Conservation (phyloP, 1,140 invertebrate species). For the Daktulosphaira vitifoliae region DNA sequence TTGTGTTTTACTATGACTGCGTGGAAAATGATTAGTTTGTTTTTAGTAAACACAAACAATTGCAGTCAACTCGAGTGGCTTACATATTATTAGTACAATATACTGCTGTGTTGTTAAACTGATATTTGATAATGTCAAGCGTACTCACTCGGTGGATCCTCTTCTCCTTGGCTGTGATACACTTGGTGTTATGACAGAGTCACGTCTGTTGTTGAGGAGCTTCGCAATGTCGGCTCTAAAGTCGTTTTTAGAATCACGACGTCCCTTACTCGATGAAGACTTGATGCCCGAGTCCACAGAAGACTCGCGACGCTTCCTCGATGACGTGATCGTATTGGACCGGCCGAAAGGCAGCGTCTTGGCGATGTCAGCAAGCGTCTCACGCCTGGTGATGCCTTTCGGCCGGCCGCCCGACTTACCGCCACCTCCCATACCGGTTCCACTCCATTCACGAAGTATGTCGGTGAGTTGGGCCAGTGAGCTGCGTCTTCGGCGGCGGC, state of each 20-base stretch:
- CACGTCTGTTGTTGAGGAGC: constrained; percentile 54
- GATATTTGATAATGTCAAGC: too few relatives aligned
- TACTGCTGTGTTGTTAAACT: too few relatives aligned
- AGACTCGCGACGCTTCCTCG: constrained; percentile 64
- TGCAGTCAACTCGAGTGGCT: too few relatives aligned
- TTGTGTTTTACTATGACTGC: too few relatives aligned
- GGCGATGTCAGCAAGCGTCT: constrained; percentile 74
- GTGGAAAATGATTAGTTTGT: too few relatives aligned
- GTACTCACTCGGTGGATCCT: constrained; percentile 23
- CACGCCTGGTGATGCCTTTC: constrained; percentile 63
- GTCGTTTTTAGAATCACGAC: constrained; percentile 60
- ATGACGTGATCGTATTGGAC: constrained; percentile 42
- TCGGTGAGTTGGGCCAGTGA: constrained; percentile 80
- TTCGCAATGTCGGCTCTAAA: constrained; percentile 61
- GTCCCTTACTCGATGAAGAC: constrained; percentile 46
- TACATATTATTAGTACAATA: too few relatives aligned
- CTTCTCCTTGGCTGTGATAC: constrained; percentile 13
- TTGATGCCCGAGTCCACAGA: constrained; percentile 74
- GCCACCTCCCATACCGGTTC: constrained; percentile 43
- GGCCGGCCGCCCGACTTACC: constrained; percentile 51
- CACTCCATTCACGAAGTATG: constrained; percentile 75
- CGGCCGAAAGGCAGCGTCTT: constrained; percentile 62
- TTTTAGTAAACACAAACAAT: too few relatives aligned
- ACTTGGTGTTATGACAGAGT: constrained; percentile 46
- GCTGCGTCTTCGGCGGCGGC: constrained; percentile 62